Base-by-base conservation (phyloP, 2,113 vertebrate species). In the Engraulis encrasicolus region DNA sequence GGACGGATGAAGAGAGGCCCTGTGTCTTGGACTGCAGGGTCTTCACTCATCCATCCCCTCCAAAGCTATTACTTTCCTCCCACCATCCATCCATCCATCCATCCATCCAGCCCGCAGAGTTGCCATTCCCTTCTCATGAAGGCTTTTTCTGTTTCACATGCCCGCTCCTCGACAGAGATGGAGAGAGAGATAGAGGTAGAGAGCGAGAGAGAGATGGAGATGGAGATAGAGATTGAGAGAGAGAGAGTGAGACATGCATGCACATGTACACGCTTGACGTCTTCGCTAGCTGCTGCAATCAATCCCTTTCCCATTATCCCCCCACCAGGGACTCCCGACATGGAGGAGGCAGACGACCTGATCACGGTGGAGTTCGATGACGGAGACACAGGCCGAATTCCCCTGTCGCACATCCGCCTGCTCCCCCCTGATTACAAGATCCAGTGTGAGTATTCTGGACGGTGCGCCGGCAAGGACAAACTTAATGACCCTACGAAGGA, bases 321-420 rank as follows among this genome's bases (percentile, higher is more conserved):
- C n/a, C 36, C 85, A 77, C 86, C 92, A 99, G 98, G 98, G 91
- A 93, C 94, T 66, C 92, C 96, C 27, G 97, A 98, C 85, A 95
- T 96, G 0, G 97, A 99, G 45, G 97, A 98, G 17, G 96, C 97
- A 0, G 95, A 96, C 4, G 97, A 99, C 89, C 95, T 99, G 82
- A 98, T 99, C 90, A 99, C 98, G 0, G 98, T 99, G 91, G 98
- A 99, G 92, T 99, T 99, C 14, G 98, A 99, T 2, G 98, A 99
- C 0, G 98, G 98, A 0, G 98, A 99, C 94, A 98, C 98, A 0
- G 98, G 98, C 6, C 95, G 98, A 81, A 99, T 99, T 79, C 98
- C 98, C 0, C 95, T 99, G 34, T 99, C 98, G 0, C 98, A 99
- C 91, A 99, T 99, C 89, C 95, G 98, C 37, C 96, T 99, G 83